Evolutionary conservation across 2,113 vertebrate species (phyloP).

Genomic region (Mesitornis unicolor): DNA sequence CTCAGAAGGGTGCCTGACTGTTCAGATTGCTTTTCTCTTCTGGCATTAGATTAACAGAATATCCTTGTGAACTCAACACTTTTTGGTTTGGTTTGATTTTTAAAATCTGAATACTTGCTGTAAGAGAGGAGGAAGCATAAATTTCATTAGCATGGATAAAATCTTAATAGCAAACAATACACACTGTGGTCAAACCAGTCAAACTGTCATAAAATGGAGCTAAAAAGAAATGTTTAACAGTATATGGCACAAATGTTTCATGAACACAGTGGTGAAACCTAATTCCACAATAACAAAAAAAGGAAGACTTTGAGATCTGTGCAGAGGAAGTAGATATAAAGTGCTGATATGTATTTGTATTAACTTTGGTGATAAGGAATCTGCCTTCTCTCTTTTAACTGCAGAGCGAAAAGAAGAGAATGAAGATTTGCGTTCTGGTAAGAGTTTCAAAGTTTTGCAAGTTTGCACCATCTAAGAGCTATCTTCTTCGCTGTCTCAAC

Average conservation of each 20-base stretch:
- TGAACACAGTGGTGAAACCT: background rate
- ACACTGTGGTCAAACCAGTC: background rate
- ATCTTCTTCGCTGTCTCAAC: background rate
- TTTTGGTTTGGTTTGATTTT: background rate
- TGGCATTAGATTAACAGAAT: background rate
- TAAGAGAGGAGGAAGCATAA: background rate
- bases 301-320: background rate
- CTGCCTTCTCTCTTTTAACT: slow-evolving; percentile 3
- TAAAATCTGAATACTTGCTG: background rate
- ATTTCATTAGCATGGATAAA: background rate
- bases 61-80: background rate
- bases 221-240: background rate
- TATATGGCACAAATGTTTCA: background rate
- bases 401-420: background rate
- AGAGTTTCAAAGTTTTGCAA: slow-evolving; percentile 10
- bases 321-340: background rate
- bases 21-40: background rate
- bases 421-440: background rate
- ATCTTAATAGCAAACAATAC: background rate
- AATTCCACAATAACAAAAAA: background rate
- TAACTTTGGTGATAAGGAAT: background rate
- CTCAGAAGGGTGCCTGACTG: background rate
- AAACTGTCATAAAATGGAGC: background rate
- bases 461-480: background rate
- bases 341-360: background rate